Conservation (phyloP, 2,113 vertebrate genomes). For the Excalfactoria chinensis region DNA sequence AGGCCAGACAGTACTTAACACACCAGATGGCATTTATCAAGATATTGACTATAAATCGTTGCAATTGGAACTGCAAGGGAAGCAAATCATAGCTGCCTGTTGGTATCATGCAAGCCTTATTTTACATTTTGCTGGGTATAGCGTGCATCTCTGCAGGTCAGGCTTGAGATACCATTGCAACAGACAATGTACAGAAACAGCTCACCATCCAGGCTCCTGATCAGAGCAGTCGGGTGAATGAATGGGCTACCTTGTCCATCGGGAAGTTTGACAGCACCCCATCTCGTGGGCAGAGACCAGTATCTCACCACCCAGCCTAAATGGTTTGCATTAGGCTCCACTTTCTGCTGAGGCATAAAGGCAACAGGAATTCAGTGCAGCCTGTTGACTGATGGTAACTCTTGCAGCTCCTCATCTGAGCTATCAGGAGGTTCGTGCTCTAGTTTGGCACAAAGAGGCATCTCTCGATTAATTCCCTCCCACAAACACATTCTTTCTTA, state of each 20-base stretch:
- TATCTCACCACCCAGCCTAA: not conserved
- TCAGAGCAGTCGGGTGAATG: not conserved
- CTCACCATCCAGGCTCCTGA: not conserved
- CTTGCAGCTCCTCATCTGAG: not conserved
- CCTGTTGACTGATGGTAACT: not conserved
- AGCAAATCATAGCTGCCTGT: not conserved
- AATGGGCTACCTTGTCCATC: not conserved
- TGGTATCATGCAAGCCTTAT: not conserved
- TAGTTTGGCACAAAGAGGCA: not conserved
- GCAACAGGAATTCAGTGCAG: not conserved
- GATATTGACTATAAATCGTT: not conserved
- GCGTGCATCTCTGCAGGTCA: not conserved
- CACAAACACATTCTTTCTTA: not conserved
- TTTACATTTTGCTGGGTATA: not conserved
- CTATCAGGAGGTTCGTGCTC: not conserved
- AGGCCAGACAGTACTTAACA: slow-evolving; percentile 2
- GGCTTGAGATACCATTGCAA: too few species aligned
- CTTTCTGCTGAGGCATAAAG: not conserved
- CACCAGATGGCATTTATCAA: not conserved
- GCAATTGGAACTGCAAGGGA: not conserved
- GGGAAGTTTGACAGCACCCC: not conserved
- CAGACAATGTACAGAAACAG: not conserved
- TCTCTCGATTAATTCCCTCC: slow-evolving; percentile 15
- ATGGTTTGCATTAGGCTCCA: not conserved
- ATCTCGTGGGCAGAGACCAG: not conserved